A percentile compares a stretch with the other conserved stretches of the same genome.
These are phyloP conservation scores for Buceros bicornis DNA, from an alignment of 2,797 vertebrate species.

Conservation along the genomic window DNA sequence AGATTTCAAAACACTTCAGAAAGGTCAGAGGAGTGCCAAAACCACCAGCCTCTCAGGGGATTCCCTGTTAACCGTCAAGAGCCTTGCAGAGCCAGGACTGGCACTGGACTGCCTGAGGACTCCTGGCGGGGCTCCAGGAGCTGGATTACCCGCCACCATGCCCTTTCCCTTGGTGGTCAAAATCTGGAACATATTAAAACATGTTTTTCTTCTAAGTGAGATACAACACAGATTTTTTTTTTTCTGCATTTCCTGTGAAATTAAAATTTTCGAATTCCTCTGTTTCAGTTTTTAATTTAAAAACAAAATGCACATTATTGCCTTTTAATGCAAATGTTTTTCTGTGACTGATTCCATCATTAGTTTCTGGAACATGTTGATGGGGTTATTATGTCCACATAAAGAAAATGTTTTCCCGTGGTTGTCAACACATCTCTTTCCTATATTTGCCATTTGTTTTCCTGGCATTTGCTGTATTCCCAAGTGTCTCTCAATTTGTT, in stretches of 20 bases:
- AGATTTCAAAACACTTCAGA: slow-evolving; percentile 10
- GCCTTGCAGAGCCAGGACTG: neutral
- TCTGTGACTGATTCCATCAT: neutral
- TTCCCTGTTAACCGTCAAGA: neutral
- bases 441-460: neutral
- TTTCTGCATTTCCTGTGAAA: neutral
- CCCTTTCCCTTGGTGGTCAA: neutral
- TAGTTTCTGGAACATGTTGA: neutral
- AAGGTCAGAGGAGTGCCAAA: neutral
- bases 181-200: neutral
- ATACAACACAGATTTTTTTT: neutral
- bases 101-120: neutral
- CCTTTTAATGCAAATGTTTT: neutral
- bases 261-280: neutral
- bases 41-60: neutral
- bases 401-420: slow-evolving; percentile 6
- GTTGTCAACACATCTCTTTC: neutral
- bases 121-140: neutral
- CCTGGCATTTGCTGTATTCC: neutral
- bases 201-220: neutral
- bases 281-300: neutral
- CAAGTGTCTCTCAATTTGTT: neutral
- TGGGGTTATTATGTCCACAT: neutral
- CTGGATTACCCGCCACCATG: neutral
- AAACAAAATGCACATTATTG: neutral